Evolutionary conservation across 1,140 invertebrate species (phyloP).

Genomic region (Drosophila albomicans): DNA sequence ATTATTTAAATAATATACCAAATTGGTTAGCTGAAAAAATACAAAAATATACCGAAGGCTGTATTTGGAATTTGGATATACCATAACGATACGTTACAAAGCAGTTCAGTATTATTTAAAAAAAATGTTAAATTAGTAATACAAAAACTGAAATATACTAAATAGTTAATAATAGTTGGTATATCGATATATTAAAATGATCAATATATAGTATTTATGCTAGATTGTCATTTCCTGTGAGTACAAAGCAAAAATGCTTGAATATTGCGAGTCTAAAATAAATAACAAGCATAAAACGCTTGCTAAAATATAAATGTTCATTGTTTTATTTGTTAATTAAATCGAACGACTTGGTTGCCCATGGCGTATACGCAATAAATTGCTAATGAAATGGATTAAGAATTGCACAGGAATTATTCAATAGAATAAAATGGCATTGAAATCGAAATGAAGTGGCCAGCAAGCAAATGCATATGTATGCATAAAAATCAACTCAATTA

Average conservation of each 20-base stretch:
- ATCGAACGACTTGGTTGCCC: not conserved
- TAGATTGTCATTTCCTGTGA: no score
- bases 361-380: not conserved
- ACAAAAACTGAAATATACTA: no score
- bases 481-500: not conserved
- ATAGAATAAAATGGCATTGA: constrained; percentile 12
- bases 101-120: no score
- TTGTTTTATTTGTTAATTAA: constrained; percentile 26
- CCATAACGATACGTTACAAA: no score
- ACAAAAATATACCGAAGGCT: no score
- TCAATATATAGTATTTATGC: no score
- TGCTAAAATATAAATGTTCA: constrained; percentile 21
- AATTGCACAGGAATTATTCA: not conserved
- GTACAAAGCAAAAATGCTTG: not conserved
- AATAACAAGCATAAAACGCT: not conserved
- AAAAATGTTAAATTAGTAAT: no score
- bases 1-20: no score
- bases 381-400: constrained; percentile 1
- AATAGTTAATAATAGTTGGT: no score
- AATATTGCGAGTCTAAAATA: not conserved
- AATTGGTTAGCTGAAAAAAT: no score
- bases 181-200: no score
- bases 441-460: constrained; percentile 16
- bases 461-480: not conserved
- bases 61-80: no score